Conservation (phyloP, 2,797 vertebrate species). For the Eulemur coronatus region DNA sequence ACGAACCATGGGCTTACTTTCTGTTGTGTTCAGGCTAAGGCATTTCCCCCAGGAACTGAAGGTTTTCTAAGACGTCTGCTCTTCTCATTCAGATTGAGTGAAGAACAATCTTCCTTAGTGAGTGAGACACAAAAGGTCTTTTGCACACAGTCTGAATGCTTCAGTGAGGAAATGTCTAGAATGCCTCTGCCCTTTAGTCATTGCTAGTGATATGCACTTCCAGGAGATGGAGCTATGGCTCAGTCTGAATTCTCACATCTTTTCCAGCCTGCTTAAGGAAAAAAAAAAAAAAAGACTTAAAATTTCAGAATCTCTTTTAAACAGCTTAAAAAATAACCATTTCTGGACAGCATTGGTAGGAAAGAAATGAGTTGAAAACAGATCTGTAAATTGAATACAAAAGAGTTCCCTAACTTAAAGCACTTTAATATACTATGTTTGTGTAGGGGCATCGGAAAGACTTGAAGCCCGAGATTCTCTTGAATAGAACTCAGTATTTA, state of each 20-base stretch:
- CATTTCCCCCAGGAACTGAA: not conserved
- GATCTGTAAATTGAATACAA: not conserved
- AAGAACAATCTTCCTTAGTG: not conserved
- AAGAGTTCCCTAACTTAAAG: not conserved
- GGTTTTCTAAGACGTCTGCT: not conserved
- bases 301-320: slow-evolving; percentile 36
- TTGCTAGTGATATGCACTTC: slow-evolving; percentile 46
- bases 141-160: not conserved
- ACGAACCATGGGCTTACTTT: accelerated
- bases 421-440: not conserved
- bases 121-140: not conserved
- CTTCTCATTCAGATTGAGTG: not conserved
- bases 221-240: slow-evolving; percentile 68
- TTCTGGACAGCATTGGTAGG: not conserved
- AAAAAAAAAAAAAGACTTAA: not conserved
- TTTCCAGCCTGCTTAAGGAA: not conserved
- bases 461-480: not conserved
- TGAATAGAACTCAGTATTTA: not conserved
- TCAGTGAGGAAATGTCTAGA: accelerated
- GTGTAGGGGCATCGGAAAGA: not conserved
- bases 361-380: slow-evolving; percentile 27
- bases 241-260: slow-evolving; percentile 47
- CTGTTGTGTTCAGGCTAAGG: not conserved
- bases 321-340: slow-evolving; percentile 34
- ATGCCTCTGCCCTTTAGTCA: not conserved